Evolutionary conservation across 2,113 vertebrate species (phyloP), one percentile per base, ranked within the genome.

Genomic region (Oryzias celebensis): DNA sequence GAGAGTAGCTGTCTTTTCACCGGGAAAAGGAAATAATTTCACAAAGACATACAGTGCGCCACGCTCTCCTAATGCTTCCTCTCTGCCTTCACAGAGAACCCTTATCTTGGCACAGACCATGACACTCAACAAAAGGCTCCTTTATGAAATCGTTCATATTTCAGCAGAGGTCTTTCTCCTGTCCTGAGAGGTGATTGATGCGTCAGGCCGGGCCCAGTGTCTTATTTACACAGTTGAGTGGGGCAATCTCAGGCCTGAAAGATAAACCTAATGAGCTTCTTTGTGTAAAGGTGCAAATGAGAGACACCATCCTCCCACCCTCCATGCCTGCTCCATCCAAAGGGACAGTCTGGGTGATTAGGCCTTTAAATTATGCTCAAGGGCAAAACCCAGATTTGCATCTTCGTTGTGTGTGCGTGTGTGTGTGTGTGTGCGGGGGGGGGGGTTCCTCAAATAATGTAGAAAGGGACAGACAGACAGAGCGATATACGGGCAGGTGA

Each of bases 321-420:
- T 93, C 93, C 91, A 67, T 75, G 81, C 68, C 65, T 61, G 69
- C 60, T 74, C 83, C 80, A 81, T 88, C 92, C 92, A 92, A 93
- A 93, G 93, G 69, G 95, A 96, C 88, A 88, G 94, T 93, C 93
- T 95, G 94, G 95, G 95, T 98, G 96, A 99, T 99, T 99, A 99
- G 95, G 93, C 94, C 94, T 96, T 95, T 96, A 98, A 99, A 98
- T 99, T 98, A 97, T 96, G 95, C 96, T 98, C 96, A 97, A 97
- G 96, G 97, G 96, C 97, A 98, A 96, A 96, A 94, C 94, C 92
- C 92, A 86, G 96, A 96, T 98, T 97, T 97, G 95, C 95, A 96
- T 97, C 94, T 95, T 93, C 94, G 94, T 94, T 84, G 93, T 94
- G 81, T 77, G 72, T 43, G 60, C 57, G 62, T 76, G 66, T 62